Base-by-base conservation (phyloP, 2,797 vertebrate species). In the Ceyx erithaca region DNA sequence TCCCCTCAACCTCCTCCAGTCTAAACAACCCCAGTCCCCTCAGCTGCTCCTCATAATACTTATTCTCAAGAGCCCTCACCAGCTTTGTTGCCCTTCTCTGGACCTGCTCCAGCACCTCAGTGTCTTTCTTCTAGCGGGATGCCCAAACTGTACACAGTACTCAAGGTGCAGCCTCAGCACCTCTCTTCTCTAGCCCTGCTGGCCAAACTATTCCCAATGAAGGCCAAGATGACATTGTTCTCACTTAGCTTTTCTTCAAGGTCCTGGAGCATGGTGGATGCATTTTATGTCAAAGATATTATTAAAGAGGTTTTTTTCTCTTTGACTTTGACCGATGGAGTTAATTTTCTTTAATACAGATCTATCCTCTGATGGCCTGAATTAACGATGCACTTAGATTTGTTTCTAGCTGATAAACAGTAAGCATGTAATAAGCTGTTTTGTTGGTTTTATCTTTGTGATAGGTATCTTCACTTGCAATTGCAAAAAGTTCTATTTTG, bases 261-360 rank as follows among this genome's bases (percentile, higher is more conserved):
- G 31, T 76, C 54, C 55, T 67, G 62, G 59, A 83, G 66, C 0
- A 0, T 25, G 26, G 62, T 81, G 59, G 16, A 61, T 87, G 30
- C 48, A 72, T 94, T 95, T 94, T 51, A 69, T 55, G 12, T 52
- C 48, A 85, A 69, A 87, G 25, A 33, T 58, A 54, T 78, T 94
- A 90, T 80, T 87, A 87, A 77, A 75, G 54, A 6, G 5, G 6
- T 69, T 82, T 85, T 80, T 51, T 72, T 66, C 30, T 75, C 3
- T 89, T 75, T 89, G 80, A 79, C 86, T 94, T 90, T 92, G 93
- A 95, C 84, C 2, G 16, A 92, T 94, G 33, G 84, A 94, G 72
- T 92, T 94, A 83, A 92, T 95, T 96, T 94, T 83, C 88, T 94
- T 71, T 89, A 85, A 90, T 63, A 85, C 35, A 79, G 86, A 90